Percentiles rank a stretch among this genome's conserved stretches.
Evolutionary conservation across 2,797 vertebrate genomes (phyloP).

Genomic region (Cuniculus paca): DNA sequence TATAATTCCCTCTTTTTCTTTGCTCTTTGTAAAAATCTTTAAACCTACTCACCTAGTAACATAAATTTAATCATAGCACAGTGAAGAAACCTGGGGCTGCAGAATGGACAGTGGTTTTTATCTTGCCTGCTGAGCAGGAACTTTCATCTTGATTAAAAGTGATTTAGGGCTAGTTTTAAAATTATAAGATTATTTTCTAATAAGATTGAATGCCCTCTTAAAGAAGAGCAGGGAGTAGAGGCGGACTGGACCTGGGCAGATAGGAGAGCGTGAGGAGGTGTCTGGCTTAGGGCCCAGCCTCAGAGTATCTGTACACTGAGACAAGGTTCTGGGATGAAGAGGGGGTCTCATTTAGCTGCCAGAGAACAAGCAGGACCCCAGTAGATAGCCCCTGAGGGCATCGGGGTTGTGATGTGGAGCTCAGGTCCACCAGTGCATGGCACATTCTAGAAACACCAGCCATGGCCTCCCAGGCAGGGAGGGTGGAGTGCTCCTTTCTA

Average conservation of each 20-base stretch:
- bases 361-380: neutral
- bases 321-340: neutral
- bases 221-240: neutral
- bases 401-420: neutral
- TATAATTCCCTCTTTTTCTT: neutral
- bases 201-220: neutral
- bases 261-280: neutral
- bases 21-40: constrained; percentile 1
- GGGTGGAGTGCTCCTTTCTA: too few relatives aligned
- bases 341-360: neutral
- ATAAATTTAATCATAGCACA: neutral
- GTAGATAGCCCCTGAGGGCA: fast-evolving
- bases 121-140: neutral
- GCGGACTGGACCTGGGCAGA: too few relatives aligned
- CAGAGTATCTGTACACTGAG: neutral
- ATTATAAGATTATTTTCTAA: neutral
- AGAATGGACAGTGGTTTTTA: neutral
- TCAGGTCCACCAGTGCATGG: too few relatives aligned
- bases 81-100: neutral
- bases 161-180: constrained; percentile 50
- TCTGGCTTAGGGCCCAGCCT: too few relatives aligned
- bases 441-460: neutral
- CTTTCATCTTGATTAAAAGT: constrained; percentile 34
- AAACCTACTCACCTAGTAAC: constrained; percentile 1
- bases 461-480: neutral